Evolutionary conservation across 2,797 vertebrate species (phyloP).

Genomic region (Phrynocephalus vlangalii): DNA sequence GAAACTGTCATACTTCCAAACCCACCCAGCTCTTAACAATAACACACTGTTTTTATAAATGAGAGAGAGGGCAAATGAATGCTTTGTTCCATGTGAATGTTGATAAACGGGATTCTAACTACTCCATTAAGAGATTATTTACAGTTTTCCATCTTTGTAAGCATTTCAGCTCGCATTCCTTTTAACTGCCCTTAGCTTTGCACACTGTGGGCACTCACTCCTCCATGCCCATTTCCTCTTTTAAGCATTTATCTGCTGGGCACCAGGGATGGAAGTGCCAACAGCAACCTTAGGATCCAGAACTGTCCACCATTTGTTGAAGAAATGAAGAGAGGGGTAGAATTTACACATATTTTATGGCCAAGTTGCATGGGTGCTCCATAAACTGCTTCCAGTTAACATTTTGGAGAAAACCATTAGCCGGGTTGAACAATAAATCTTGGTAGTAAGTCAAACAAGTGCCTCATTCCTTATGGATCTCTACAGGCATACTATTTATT

Average conservation of each 20-base stretch:
- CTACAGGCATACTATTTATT: slow-evolving; percentile 4
- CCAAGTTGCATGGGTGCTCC: neutral
- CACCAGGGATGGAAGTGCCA: slow-evolving; percentile 11
- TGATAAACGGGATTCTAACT: slow-evolving; percentile 26
- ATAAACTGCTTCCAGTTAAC: slow-evolving; percentile 9
- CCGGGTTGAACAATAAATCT: neutral
- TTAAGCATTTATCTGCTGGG: slow-evolving; percentile 27
- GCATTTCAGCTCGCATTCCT: slow-evolving; percentile 1
- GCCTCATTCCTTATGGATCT: slow-evolving; percentile 4
- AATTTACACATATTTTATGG: neutral
- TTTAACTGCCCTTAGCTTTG: slow-evolving; percentile 6
- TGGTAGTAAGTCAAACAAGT: neutral
- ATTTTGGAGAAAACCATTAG: neutral
- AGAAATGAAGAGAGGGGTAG: neutral
- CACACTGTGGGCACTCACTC: neutral
- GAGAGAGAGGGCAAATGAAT: neutral
- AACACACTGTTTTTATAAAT: slow-evolving; percentile 27
- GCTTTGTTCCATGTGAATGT: slow-evolving; percentile 18
- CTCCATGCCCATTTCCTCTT: neutral
- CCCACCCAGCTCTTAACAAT: neutral
- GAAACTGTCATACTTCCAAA: slow-evolving; percentile 27
- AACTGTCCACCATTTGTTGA: neutral
- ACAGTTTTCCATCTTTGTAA: slow-evolving; percentile 27
- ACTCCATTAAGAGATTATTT: slow-evolving; percentile 35
- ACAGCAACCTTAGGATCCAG: neutral